A percentile compares a stretch with the other conserved stretches of the same genome.
Conservation (phyloP, 35 echinoderm and acorn worm genomes). For the Anneissia japonica region DNA sequence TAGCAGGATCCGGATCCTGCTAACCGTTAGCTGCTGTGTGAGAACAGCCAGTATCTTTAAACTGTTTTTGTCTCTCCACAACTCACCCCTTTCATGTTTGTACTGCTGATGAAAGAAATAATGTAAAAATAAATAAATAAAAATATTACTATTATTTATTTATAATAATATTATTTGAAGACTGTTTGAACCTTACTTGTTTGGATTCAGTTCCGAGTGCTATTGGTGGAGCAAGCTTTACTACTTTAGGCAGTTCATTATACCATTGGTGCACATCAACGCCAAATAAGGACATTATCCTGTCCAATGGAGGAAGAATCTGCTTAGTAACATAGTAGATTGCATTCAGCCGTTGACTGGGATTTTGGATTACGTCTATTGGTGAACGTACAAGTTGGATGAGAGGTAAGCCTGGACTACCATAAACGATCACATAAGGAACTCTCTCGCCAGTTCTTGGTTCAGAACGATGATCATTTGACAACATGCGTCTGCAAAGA, state of each 20-base stretch:
- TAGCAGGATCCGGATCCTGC: neutral
- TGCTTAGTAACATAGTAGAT: constrained; percentile 91
- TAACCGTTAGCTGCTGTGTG: neutral
- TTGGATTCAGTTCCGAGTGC: neutral
- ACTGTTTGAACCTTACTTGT: constrained; percentile 30
- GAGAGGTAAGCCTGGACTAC: constrained; percentile 76
- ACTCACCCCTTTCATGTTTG: too few relatives aligned
- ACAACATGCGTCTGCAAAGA: constrained; percentile 56
- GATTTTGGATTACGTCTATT: constrained; percentile 47
- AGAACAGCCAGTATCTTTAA: too few relatives aligned
- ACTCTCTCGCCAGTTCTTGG: constrained; percentile 76
- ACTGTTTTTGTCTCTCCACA: too few relatives aligned
- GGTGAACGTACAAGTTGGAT: constrained; percentile 82
- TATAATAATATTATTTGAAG: neutral
- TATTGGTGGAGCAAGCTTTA: constrained; percentile 20
- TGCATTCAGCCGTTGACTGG: constrained; percentile 65
- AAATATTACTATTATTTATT: neutral
- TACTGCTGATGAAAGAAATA: neutral
- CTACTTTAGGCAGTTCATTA: constrained; percentile 65
- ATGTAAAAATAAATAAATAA: neutral
- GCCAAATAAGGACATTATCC: constrained; percentile 78
- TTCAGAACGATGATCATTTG: constrained; percentile 62
- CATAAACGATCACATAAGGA: constrained; percentile 82
- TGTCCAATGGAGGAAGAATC: constrained; percentile 80
- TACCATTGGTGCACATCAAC: constrained; percentile 83